Conservation (phyloP, 2,888 invertebrate genomes). For the Lepidocyrtoides sp. region DNA sequence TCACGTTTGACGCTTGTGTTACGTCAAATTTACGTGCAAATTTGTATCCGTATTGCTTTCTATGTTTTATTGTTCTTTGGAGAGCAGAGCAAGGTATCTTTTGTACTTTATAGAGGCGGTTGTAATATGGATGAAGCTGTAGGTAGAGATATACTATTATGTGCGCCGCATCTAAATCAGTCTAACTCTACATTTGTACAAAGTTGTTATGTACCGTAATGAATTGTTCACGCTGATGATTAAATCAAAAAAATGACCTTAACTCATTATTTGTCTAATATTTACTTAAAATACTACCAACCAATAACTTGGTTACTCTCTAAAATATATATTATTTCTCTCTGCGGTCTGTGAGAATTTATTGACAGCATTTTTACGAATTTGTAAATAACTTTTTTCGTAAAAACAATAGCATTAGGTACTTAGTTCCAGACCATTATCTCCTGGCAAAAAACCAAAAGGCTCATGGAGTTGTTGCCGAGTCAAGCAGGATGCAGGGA, state of each 20-base stretch:
- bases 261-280: background rate
- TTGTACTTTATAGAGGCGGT: background rate
- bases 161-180: background rate
- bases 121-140: background rate
- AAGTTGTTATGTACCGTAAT: constrained; percentile 48
- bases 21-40: constrained; percentile 59
- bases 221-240: background rate
- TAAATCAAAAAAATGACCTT: background rate
- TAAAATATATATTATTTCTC: too few species aligned
- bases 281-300: too few species aligned
- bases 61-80: background rate
- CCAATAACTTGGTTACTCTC: too few species aligned
- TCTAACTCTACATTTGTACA: background rate
- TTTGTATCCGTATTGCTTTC: background rate
- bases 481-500: background rate
- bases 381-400: too few species aligned
- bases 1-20: constrained; percentile 68
- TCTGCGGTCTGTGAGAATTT: too few species aligned
- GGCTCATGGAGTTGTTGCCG: background rate
- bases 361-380: too few species aligned
- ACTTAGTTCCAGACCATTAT: background rate
- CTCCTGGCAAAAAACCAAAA: constrained; percentile 8
- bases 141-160: too few species aligned
- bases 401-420: too few species aligned
- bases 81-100: background rate